Percentiles rank a stretch among this genome's conserved stretches.
Conservation (phyloP, 2,888 invertebrate genomes). For the Eupithecia insigniata region DNA sequence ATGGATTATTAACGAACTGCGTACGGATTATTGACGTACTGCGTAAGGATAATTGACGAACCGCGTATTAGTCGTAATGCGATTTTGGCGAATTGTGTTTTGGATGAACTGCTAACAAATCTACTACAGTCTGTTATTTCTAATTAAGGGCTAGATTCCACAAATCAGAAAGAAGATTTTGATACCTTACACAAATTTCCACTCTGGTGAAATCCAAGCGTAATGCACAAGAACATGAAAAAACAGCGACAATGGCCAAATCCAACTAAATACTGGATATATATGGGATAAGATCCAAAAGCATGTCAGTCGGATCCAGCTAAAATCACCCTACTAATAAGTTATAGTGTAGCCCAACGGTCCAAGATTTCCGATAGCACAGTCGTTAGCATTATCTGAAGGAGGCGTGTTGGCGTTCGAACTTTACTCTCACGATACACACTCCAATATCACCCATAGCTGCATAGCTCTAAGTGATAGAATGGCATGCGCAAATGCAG, state of each 20-base stretch:
- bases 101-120: too few species aligned
- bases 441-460: constrained; percentile 30
- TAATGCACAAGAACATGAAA: not conserved
- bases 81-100: too few species aligned
- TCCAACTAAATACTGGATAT: not conserved
- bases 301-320: constrained; percentile 40
- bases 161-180: not conserved
- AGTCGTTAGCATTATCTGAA: constrained; percentile 68
- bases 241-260: not conserved
- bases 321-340: constrained; percentile 50
- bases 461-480: constrained; percentile 22
- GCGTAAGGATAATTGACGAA: too few species aligned
- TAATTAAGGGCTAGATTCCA: not conserved
- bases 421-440: constrained; percentile 32
- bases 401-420: constrained; percentile 50
- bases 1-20: too few species aligned
- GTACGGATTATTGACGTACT: too few species aligned
- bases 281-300: not conserved
- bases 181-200: not conserved
- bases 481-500: constrained; percentile 34
- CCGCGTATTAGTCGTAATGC: too few species aligned
- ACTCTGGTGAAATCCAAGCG: not conserved
- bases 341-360: constrained; percentile 49
- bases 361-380: constrained; percentile 61
- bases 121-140: not conserved